phyloP scores from a whole-genome alignment of 2,888 invertebrate species.

The Reticulitermes lucifugus region DNA sequence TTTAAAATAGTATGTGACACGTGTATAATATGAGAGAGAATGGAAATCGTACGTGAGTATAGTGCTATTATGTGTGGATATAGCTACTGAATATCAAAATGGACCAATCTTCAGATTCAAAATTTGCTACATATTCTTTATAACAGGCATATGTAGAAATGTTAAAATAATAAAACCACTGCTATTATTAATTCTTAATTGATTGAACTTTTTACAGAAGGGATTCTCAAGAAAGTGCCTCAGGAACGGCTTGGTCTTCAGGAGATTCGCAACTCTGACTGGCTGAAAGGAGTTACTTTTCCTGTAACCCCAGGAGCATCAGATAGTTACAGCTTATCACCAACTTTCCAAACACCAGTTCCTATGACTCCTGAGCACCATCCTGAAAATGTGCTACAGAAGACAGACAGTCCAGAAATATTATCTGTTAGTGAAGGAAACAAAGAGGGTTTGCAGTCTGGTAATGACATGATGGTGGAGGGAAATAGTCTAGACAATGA shows the following conservation, averaged over 20 bases:
- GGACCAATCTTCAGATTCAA: too few species aligned
- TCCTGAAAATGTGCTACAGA: not conserved
- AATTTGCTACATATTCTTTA: too few species aligned
- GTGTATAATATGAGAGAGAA: too few species aligned
- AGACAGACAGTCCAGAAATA: not conserved
- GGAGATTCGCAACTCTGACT: slow-evolving; percentile 67
- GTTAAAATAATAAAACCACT: too few species aligned
- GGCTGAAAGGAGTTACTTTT: slow-evolving; percentile 65
- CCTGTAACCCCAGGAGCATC: slow-evolving; percentile 50
- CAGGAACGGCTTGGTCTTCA: slow-evolving; percentile 65
- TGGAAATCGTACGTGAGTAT: too few species aligned
- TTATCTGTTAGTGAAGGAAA: not conserved
- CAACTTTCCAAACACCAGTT: slow-evolving; percentile 22
- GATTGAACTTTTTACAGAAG: slow-evolving; percentile 60
- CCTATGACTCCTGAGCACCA: not conserved
- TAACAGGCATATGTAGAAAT: too few species aligned
- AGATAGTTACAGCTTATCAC: slow-evolving; percentile 48
- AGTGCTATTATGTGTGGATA: too few species aligned
- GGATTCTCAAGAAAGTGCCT: slow-evolving; percentile 66
- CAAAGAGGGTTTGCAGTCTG: not conserved
- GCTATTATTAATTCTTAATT: not conserved
- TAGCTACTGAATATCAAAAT: too few species aligned
- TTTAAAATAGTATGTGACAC: too few species aligned
- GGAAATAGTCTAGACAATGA: not conserved
- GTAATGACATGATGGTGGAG: not conserved